phyloP scores from a whole-genome alignment of 2,888 invertebrate genomes.

The Alentia gelatinosa region DNA sequence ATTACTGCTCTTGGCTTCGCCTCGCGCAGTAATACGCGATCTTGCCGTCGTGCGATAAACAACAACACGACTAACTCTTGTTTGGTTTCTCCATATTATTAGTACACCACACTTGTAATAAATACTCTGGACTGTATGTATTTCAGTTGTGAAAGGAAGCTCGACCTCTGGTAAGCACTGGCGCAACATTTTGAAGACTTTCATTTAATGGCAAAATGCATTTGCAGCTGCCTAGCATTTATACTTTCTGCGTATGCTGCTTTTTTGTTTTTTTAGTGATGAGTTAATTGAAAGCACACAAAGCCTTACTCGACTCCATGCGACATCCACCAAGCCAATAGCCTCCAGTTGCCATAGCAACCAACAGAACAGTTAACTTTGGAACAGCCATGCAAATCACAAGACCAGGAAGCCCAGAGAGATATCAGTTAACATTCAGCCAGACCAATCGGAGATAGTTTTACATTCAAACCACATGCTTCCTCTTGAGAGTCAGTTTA shows the following conservation, averaged over 20 bases:
- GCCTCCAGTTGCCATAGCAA: neutral
- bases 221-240: neutral
- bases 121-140: neutral
- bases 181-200: neutral
- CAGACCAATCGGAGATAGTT: neutral
- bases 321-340: neutral
- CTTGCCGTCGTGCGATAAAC: too few species aligned
- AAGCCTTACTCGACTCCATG: neutral
- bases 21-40: too few species aligned
- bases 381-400: neutral
- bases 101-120: neutral
- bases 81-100: too few species aligned
- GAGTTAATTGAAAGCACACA: neutral
- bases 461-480: neutral
- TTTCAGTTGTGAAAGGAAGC: neutral
- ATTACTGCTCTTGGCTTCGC: too few species aligned
- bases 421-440: conserved; percentile 6
- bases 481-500: too few species aligned
- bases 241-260: neutral
- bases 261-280: neutral
- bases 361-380: neutral
- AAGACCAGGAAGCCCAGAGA: neutral
- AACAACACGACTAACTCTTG: too few species aligned
- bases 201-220: neutral
- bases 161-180: neutral